Conservation (phyloP, 2,888 invertebrate species). For the Habrosyne pyritoides region DNA sequence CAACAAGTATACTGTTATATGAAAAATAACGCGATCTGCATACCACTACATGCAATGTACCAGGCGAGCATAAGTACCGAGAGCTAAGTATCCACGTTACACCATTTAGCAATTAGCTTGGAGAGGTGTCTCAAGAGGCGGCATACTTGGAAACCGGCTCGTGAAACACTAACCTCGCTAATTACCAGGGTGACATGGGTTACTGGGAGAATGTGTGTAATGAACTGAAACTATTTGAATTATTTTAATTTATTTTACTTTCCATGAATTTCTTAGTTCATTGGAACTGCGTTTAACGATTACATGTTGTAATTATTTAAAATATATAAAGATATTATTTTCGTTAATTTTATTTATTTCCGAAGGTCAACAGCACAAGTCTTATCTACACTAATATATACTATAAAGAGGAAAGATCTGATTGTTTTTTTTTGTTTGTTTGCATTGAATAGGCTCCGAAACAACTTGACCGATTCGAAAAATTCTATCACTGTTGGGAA, state of each 20-base stretch:
- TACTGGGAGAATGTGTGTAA: slow-evolving; percentile 27
- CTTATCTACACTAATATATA: no score
- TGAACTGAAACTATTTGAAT: slow-evolving; percentile 18
- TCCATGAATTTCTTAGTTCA: neutral
- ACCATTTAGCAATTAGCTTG: slow-evolving; percentile 46
- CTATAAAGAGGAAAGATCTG: no score
- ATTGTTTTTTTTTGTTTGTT: no score
- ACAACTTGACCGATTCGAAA: no score
- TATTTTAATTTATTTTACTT: neutral
- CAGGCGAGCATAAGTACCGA: slow-evolving; percentile 33
- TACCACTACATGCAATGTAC: slow-evolving; percentile 20
- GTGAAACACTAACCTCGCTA: slow-evolving; percentile 38
- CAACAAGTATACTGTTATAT: no score
- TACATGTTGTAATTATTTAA: neutral
- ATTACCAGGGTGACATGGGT: slow-evolving; percentile 47
- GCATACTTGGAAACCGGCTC: slow-evolving; percentile 8
- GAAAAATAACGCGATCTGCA: neutral
- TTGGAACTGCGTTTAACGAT: neutral
- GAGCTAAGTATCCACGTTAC: slow-evolving; percentile 30
- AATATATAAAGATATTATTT: no score
- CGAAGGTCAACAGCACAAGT: no score
- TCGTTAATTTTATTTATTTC: no score
- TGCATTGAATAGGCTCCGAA: no score
- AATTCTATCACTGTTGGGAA: no score
- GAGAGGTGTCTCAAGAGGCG: slow-evolving; percentile 33